phyloP scores from a whole-genome alignment of 2,888 invertebrate species.

The Colletes collaris region DNA sequence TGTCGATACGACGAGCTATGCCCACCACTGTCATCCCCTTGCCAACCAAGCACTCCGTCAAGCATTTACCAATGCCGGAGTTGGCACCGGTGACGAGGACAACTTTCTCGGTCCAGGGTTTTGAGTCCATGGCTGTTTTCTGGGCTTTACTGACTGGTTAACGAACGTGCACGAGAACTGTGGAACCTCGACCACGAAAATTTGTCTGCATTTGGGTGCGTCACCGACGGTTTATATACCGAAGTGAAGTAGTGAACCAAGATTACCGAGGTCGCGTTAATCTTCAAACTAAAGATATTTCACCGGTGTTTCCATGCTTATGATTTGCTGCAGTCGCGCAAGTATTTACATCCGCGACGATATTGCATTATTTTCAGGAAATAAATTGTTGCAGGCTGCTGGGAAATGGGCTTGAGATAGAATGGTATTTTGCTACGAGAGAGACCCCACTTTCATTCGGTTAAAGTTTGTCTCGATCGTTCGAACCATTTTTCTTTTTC shows the following conservation, averaged over 20 bases:
- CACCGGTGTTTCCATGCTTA: slow-evolving; percentile 24
- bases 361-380: slow-evolving; percentile 42
- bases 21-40: slow-evolving; percentile 83
- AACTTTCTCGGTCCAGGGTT: slow-evolving; percentile 82
- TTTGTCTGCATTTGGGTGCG: slow-evolving; percentile 36
- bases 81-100: slow-evolving; percentile 84
- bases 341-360: slow-evolving; percentile 28
- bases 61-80: slow-evolving; percentile 82
- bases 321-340: slow-evolving; percentile 13
- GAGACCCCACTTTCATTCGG: background rate
- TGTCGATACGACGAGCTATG: slow-evolving; percentile 78
- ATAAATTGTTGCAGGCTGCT: slow-evolving; percentile 1
- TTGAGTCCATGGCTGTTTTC: slow-evolving; percentile 73
- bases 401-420: background rate
- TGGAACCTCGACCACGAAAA: slow-evolving; percentile 13
- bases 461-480: background rate
- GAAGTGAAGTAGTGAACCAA: slow-evolving; percentile 52
- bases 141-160: background rate
- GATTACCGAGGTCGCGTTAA: slow-evolving; percentile 62
- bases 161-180: background rate
- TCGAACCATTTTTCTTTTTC: no score
- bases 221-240: slow-evolving; percentile 55
- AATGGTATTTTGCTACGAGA: background rate
- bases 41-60: slow-evolving; percentile 79
- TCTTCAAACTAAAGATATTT: slow-evolving; percentile 45